Base-by-base conservation (phyloP, 2,113 vertebrate genomes). In the Hipposideros armiger region DNA sequence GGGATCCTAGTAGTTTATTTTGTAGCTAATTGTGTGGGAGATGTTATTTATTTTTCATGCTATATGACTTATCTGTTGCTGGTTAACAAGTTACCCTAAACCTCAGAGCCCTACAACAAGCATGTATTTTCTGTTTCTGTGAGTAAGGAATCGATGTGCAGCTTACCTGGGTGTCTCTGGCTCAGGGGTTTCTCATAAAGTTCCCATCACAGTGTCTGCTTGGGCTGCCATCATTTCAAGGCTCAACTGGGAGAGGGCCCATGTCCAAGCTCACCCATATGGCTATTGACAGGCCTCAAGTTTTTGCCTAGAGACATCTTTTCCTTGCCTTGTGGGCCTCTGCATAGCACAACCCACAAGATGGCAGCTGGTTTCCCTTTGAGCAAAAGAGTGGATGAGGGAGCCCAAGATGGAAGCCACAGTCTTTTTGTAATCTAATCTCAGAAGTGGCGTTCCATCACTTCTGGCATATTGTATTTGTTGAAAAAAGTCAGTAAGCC, bases 41-140 rank as follows among this genome's bases (percentile, higher is more conserved):
- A 3, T 84, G 42, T 56, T 90, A 72, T 73, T 76, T 78, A 26
- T 69, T 85, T 95, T 96, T 89, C 17, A 70, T 94, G 19, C 28
- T 69, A 3, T 81, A 40, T 81, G 45, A 58, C 36, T 81, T 87
- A 60, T 30, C 50, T 80, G 45, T n/a, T 85, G 30, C 24, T 52
- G 36, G 14, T 87, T 91, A 81, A 73, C 32, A 84, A 91, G 91
- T 95, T 72, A 50, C n/a, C 13, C 45, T n/a, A 87, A 80, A 14
- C 22, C 4, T 78, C 69, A 72, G 30, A 67, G 16, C 9, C 16
- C 54, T 16, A 19, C 36, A 64, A 70, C 9, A 80, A 52, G 36
- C 1, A 58, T 19, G 13, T 47, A 47, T 52, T 70, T 73, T 90
- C 30, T 94, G 4, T 78, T 78, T 91, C 28, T 40, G 28, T 82